Evolutionary conservation across 2,888 invertebrate genomes (phyloP).

Genomic region (Polydrusus tereticollis): DNA sequence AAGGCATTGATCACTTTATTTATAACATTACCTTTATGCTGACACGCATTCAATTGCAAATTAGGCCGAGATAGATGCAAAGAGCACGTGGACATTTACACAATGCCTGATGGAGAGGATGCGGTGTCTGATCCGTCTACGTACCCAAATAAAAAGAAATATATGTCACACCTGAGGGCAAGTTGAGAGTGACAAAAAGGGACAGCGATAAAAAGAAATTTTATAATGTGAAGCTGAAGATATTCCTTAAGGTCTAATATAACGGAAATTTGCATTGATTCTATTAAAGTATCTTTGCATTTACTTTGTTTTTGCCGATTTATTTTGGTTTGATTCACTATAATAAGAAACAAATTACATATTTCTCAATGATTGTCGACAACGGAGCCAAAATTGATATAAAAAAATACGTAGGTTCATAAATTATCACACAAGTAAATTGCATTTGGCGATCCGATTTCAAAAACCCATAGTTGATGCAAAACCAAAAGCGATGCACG

Average conservation of each 20-base stretch:
- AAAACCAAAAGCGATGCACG: too few relatives aligned
- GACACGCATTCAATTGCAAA: slow-evolving; percentile 56
- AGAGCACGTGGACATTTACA: slow-evolving; percentile 55
- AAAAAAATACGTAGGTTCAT: too few relatives aligned
- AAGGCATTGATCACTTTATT: slow-evolving; percentile 58
- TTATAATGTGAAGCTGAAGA: slow-evolving; percentile 2
- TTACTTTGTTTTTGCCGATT: too few relatives aligned
- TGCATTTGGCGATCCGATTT: too few relatives aligned
- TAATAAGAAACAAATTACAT: too few relatives aligned
- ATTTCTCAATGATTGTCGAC: too few relatives aligned
- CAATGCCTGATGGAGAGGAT: slow-evolving; percentile 47
- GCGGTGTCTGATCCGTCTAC: slow-evolving; percentile 46
- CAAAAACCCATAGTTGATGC: too few relatives aligned
- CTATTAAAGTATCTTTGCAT: too few relatives aligned
- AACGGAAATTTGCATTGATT: slow-evolving; percentile 9
- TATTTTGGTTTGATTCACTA: too few relatives aligned
- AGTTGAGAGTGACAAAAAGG: slow-evolving; percentile 35
- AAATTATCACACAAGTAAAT: too few relatives aligned
- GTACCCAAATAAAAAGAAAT: slow-evolving; percentile 43
- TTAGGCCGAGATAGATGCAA: slow-evolving; percentile 53
- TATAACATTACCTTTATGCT: slow-evolving; percentile 55
- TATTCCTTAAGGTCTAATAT: background rate
- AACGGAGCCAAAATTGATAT: too few relatives aligned
- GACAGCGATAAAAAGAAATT: slow-evolving; percentile 6
- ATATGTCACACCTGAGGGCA: slow-evolving; percentile 48